These are phyloP conservation scores for Monopis laevigella DNA, from an alignment of 2,888 invertebrate genomes.

Conservation along the genomic window DNA sequence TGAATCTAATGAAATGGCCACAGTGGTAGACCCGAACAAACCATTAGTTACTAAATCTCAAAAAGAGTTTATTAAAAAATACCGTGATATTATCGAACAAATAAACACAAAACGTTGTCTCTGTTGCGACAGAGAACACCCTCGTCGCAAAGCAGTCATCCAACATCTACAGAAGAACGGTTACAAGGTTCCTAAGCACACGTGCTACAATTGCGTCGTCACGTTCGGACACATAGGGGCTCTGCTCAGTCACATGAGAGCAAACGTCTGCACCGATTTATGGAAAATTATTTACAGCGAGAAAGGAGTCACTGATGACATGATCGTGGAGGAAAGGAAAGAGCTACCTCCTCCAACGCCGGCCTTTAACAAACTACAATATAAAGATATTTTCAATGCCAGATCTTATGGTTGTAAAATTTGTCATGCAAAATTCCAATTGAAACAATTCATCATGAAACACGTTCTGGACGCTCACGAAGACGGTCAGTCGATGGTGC, in stretches of 20 bases:
- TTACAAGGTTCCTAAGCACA: constrained; percentile 68
- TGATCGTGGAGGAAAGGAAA: constrained; percentile 44
- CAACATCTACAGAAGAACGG: constrained; percentile 64
- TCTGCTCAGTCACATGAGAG: constrained; percentile 59
- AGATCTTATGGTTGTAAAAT: constrained; percentile 60
- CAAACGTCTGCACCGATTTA: constrained; percentile 54
- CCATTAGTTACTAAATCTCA: constrained; percentile 52
- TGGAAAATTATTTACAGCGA: constrained; percentile 62
- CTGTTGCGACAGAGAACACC: constrained; percentile 56
- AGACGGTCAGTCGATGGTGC: constrained; percentile 52
- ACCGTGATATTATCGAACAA: constrained; percentile 55
- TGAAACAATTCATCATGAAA: constrained; percentile 63
- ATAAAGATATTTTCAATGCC: constrained; percentile 61
- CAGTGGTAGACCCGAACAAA: constrained; percentile 46
- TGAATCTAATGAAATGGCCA: constrained; percentile 34
- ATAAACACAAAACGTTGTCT: constrained; percentile 58
- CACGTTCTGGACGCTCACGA: constrained; percentile 59
- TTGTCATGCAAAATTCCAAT: constrained; percentile 59
- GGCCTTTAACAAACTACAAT: constrained; percentile 40
- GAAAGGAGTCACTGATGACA: constrained; percentile 55
- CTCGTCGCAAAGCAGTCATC: constrained; percentile 59
- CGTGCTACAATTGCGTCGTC: constrained; percentile 70
- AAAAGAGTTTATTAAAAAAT: constrained; percentile 51
- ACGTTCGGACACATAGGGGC: constrained; percentile 65
- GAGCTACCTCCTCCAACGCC: constrained; percentile 24